Evolutionary conservation across 1,140 invertebrate genomes (phyloP), one percentile per base, ranked within the genome.

Genomic region (Argopecten irradians): DNA sequence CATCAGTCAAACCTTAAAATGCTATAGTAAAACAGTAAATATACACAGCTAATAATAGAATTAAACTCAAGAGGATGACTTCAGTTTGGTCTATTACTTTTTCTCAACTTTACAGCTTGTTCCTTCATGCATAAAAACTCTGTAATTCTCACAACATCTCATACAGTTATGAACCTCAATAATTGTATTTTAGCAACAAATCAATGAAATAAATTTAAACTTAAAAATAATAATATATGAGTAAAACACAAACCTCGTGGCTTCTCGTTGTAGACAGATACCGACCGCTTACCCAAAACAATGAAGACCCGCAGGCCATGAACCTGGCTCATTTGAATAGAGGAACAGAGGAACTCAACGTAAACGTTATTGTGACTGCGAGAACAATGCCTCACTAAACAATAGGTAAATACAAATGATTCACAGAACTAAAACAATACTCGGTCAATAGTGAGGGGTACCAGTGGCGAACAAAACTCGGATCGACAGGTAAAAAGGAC

Each of bases 261-360:
- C 55, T 71, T 71, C 55, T 71, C 55, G 22, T 71, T n/a, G 55
- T 71, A 28, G 55, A 71, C 55, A 71, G 55, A 71, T n/a, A 71
- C 55, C 16, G 55, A 71, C 28, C 55, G 55, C n/a, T 71, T 8
- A 16, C 55, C 55, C 55, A 71, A 71, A 71, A 71, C 55, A 71
- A 71, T 71, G 55, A 71, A 1, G 55, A 71, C 55, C 55, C 55
- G 55, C 13, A 71, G 55, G 55, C 55, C 55, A 71, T 71, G 55
- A 71, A 71, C 55, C 55, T 28, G 55, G n/a, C 55, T 71, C 55
- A 71, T 71, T 71, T 71, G 55, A 71, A 71, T 71, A 71, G 55
- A 71, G 22, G 55, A 28, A 71, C 55, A 71, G 22, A 22, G 55
- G n/a, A 71, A 71, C 55, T 16, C 55, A 71, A 28, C 28, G 55